phyloP scores from a whole-genome alignment of 2,888 invertebrate genomes.

The Drosophila meridiana region DNA sequence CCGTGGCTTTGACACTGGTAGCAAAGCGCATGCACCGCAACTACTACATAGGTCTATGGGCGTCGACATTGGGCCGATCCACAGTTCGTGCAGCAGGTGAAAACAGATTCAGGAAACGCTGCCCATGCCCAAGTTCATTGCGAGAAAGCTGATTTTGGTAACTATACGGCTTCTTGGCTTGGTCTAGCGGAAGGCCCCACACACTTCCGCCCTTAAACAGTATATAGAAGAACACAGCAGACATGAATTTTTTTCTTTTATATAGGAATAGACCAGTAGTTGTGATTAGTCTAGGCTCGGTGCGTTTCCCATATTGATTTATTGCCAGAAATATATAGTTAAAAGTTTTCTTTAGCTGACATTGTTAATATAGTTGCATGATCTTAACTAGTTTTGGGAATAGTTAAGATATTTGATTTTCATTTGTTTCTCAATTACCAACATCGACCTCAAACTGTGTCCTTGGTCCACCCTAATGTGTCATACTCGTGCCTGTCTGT shows the following conservation, averaged over 20 bases:
- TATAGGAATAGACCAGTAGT: constrained; percentile 2
- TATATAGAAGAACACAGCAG: constrained; percentile 20
- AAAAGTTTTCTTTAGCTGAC: background rate
- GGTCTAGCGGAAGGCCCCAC: constrained; percentile 43
- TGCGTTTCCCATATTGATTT: constrained; percentile 31
- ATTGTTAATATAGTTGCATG: background rate
- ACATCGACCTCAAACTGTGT: background rate
- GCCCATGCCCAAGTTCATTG: constrained; percentile 48
- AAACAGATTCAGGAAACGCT: constrained; percentile 63
- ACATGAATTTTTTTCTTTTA: background rate
- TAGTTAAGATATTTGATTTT: background rate
- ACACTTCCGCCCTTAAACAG: constrained; percentile 20
- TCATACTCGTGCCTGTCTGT: constrained; percentile 29
- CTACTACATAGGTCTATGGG: constrained; percentile 24
- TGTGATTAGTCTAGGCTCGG: constrained; percentile 31
- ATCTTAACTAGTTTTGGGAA: background rate
- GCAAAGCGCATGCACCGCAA: constrained; percentile 48
- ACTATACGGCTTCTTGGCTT: constrained; percentile 52
- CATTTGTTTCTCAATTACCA: background rate
- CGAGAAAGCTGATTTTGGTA: constrained; percentile 63
- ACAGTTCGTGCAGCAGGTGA: constrained; percentile 50
- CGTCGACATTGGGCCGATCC: constrained; percentile 48
- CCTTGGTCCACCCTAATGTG: constrained; percentile 51
- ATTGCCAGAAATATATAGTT: background rate
- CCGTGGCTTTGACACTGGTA: constrained; percentile 58